phyloP scores from a whole-genome alignment of 2,113 vertebrate species.

The Turnix velox region DNA sequence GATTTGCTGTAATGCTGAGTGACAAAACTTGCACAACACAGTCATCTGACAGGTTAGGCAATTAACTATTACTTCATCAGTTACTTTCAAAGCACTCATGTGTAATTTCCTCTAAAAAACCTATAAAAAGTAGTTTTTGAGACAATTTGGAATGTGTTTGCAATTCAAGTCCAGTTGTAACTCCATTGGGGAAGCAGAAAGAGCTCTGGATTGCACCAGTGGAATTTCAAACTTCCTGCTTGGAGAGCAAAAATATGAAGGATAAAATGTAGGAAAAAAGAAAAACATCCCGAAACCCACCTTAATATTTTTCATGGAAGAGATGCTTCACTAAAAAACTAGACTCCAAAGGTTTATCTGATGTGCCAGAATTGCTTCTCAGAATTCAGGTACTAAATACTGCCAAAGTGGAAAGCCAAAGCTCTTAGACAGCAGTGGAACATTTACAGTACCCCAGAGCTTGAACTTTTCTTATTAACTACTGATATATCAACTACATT shows the following conservation, averaged over 20 bases:
- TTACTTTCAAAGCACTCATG: neutral
- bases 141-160: neutral
- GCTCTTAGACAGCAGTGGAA: neutral
- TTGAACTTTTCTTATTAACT: neutral
- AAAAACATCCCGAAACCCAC: neutral
- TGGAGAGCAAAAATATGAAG: neutral
- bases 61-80: neutral
- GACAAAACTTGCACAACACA: neutral
- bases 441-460: neutral
- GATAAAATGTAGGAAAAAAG: neutral
- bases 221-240: neutral
- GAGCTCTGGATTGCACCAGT: neutral
- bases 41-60: neutral
- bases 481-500: neutral
- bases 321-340: neutral
- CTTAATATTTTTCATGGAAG: neutral
- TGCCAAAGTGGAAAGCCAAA: neutral
- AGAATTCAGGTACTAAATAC: neutral
- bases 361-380: neutral
- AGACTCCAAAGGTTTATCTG: neutral
- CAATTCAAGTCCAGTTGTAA: neutral
- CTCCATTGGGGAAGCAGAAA: neutral
- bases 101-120: neutral
- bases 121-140: neutral
- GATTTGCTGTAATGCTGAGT: neutral